Percentiles rank a stretch among this genome's conserved stretches.
Conservation (phyloP, 1,140 invertebrate species). For the Dolichoris vasculosae region DNA sequence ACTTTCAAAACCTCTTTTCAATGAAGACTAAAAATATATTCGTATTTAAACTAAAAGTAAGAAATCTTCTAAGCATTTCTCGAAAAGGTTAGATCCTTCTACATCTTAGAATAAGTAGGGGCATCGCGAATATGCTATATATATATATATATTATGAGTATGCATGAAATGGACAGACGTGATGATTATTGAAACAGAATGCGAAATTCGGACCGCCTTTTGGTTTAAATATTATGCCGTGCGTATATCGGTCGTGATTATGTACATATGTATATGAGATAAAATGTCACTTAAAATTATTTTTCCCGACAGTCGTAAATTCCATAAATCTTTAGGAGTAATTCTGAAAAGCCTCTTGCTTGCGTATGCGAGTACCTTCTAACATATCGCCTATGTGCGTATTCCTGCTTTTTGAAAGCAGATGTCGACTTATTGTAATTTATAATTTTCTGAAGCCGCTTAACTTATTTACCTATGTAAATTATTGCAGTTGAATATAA, state of each 20-base stretch:
- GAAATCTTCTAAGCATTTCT: conserved; percentile 33
- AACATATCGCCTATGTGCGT: too few species aligned
- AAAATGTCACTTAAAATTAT: conserved; percentile 38
- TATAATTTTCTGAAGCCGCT: conserved; percentile 37
- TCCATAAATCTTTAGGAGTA: conserved; percentile 14
- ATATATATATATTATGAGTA: conserved; percentile 37
- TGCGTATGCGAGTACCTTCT: too few species aligned
- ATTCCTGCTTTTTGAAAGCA: neutral
- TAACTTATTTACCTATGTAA: conserved; percentile 46
- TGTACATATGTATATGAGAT: neutral
- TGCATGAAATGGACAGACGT: neutral
- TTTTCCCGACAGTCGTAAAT: conserved; percentile 17
- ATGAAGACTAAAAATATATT: conserved; percentile 1
- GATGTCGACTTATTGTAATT: conserved; percentile 50
- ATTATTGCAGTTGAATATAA: conserved; percentile 36
- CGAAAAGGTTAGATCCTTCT: conserved; percentile 48
- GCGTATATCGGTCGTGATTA: neutral
- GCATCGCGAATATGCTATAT: too few species aligned
- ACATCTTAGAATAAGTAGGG: conserved; percentile 30
- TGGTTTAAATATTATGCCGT: conserved; percentile 33
- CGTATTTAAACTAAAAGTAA: neutral
- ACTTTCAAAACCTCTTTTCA: conserved; percentile 44
- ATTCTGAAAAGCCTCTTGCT: conserved; percentile 38
- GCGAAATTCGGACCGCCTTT: conserved; percentile 25
- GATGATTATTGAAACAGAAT: neutral